Evolutionary conservation across 2,113 vertebrate genomes (phyloP).

Genomic region (Phainopepla nitens): DNA sequence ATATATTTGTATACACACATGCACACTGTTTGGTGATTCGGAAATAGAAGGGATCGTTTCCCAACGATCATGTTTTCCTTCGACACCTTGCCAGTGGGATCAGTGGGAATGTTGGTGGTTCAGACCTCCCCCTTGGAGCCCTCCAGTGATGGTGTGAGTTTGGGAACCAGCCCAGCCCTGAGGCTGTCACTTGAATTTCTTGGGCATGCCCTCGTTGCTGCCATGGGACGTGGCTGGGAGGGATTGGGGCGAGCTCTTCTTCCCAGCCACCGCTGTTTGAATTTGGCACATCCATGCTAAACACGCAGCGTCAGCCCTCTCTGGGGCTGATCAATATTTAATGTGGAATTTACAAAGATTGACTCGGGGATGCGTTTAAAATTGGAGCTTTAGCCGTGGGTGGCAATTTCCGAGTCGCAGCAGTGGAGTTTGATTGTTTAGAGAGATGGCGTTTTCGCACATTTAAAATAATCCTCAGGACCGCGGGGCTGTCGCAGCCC

Average conservation of each 20-base stretch:
- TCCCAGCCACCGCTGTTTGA: not conserved
- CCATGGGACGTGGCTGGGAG: accelerated
- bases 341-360: constrained; percentile 76
- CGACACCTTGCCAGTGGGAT: not conserved
- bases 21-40: accelerated
- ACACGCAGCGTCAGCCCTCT: constrained; percentile 47
- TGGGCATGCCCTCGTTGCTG: accelerated
- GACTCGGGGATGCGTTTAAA: constrained; percentile 74
- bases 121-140: not conserved
- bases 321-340: constrained; percentile 78
- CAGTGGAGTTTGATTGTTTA: constrained; percentile 46
- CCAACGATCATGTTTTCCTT: not conserved
- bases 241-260: not conserved
- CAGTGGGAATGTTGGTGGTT: not conserved
- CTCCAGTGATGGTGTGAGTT: not conserved
- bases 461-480: not conserved
- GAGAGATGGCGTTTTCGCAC: not conserved
- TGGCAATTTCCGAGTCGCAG: constrained; percentile 72
- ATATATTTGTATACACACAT: accelerated
- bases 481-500: not conserved
- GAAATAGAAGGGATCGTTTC: not conserved
- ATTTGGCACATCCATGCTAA: constrained; percentile 44
- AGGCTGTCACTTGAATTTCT: not conserved
- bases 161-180: not conserved
- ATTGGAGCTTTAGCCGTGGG: constrained; percentile 74